A percentile compares a stretch with the other conserved stretches of the same genome.
These are phyloP conservation scores for Griposia aprilina DNA, from an alignment of 2,888 invertebrate genomes.

Conservation along the genomic window DNA sequence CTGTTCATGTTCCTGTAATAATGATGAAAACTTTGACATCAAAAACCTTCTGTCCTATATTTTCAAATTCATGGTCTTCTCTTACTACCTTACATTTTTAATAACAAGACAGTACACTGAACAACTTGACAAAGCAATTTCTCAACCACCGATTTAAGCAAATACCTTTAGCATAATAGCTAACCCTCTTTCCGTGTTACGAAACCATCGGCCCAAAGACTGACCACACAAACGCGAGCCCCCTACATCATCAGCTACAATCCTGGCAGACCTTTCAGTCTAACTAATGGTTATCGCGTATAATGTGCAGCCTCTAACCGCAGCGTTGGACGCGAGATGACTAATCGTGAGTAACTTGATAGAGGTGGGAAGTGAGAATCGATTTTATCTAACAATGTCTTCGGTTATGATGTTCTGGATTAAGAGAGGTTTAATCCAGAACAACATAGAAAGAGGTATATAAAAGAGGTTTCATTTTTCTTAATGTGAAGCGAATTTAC, in stretches of 20 bases:
- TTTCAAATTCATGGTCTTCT: neutral
- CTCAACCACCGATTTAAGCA: slow-evolving; percentile 10
- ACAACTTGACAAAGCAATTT: neutral
- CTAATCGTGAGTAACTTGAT: slow-evolving; percentile 73
- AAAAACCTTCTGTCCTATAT: neutral
- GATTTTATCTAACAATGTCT: slow-evolving; percentile 7
- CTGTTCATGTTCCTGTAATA: neutral
- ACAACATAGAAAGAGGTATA: too few relatives aligned
- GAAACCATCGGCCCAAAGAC: slow-evolving; percentile 36
- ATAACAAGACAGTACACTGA: neutral
- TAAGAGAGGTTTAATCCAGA: neutral
- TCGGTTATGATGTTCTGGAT: neutral
- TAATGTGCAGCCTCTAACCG: slow-evolving; percentile 69
- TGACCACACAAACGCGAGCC: slow-evolving; percentile 59
- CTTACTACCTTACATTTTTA: neutral
- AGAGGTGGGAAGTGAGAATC: slow-evolving; percentile 49
- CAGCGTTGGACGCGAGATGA: slow-evolving; percentile 60
- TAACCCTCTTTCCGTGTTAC: slow-evolving; percentile 54
- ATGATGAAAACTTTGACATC: neutral
- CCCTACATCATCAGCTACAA: slow-evolving; percentile 57
- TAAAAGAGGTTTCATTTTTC: neutral
- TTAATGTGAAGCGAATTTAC: neutral
- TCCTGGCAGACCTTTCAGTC: slow-evolving; percentile 64
- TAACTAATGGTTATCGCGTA: slow-evolving; percentile 67
- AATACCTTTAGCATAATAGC: slow-evolving; percentile 47